Conservation (phyloP, 2,113 vertebrate species). For the Malurus elegans region DNA sequence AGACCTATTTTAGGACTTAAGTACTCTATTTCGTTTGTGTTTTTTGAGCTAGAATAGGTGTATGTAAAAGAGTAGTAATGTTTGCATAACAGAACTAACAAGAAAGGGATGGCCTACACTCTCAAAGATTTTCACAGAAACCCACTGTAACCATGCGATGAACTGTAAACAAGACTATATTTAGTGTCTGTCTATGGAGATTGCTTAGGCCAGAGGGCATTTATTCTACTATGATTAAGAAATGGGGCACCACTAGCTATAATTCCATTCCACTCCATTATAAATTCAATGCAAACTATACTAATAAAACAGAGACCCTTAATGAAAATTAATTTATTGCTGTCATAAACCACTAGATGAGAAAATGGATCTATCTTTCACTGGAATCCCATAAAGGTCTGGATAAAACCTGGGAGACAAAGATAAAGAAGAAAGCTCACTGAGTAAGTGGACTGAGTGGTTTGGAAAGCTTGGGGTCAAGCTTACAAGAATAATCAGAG, state of each 20-base stretch:
- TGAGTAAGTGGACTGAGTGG: not conserved
- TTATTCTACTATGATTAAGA: not conserved
- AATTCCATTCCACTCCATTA: too few species aligned
- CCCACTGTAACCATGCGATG: rapidly evolving
- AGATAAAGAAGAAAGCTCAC: not conserved
- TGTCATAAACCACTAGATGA: not conserved
- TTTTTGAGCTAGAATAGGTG: not conserved
- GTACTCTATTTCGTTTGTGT: not conserved
- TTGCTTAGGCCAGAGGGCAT: not conserved
- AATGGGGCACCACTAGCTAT: not conserved
- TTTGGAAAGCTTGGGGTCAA: not conserved
- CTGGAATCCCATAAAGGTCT: not conserved
- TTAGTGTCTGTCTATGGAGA: not conserved
- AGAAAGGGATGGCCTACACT: not conserved
- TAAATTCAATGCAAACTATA: slow-evolving; percentile 4
- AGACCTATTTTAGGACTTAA: not conserved
- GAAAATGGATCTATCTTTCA: not conserved
- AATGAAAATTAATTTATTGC: slow-evolving; percentile 1
- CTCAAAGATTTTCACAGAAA: not conserved
- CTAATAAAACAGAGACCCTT: not conserved
- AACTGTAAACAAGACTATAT: not conserved
- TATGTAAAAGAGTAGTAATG: not conserved
- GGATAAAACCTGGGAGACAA: not conserved
- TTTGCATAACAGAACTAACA: not conserved
- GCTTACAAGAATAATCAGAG: not conserved